These are phyloP conservation scores for Drosophila repletoides DNA, from an alignment of 1,140 invertebrate genomes.

Conservation along the genomic window DNA sequence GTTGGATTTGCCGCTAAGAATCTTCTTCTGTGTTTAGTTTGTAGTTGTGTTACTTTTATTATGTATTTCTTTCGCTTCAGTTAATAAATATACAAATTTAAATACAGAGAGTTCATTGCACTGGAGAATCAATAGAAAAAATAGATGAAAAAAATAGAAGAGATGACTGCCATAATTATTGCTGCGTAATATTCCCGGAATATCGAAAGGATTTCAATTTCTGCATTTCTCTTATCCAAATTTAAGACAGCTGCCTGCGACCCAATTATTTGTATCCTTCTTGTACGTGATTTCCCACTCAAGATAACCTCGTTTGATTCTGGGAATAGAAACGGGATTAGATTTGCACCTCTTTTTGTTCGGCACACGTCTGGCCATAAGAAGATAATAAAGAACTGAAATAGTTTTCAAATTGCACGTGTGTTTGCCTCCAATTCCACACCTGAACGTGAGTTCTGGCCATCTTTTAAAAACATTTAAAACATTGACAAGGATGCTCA, in stretches of 20 bases:
- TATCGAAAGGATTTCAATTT: slow-evolving; percentile 52
- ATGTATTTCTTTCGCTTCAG: slow-evolving; percentile 51
- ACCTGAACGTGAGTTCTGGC: slow-evolving; percentile 25
- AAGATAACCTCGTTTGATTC: slow-evolving; percentile 60
- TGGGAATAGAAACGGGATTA: slow-evolving; percentile 47
- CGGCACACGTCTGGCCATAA: slow-evolving; percentile 35
- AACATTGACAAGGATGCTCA: neutral
- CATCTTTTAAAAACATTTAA: neutral
- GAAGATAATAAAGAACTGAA: neutral
- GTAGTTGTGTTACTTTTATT: slow-evolving; percentile 61
- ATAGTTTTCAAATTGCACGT: slow-evolving; percentile 22
- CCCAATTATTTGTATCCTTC: slow-evolving; percentile 53
- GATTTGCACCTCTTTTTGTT: slow-evolving; percentile 49
- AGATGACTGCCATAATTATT: slow-evolving; percentile 2
- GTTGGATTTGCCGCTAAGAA: slow-evolving; percentile 45
- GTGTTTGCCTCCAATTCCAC: neutral
- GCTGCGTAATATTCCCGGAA: slow-evolving; percentile 50
- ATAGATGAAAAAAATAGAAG: neutral
- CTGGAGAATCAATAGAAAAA: neutral
- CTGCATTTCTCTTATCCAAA: neutral
- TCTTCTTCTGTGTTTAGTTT: slow-evolving; percentile 59
- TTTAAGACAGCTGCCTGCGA: slow-evolving; percentile 23
- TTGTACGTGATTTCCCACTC: slow-evolving; percentile 68
- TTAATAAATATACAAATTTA: slow-evolving; percentile 65
- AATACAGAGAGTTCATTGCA: slow-evolving; percentile 67